phyloP scores from a whole-genome alignment of 2,888 invertebrate species.

The Callyntrura guangdongensis region DNA sequence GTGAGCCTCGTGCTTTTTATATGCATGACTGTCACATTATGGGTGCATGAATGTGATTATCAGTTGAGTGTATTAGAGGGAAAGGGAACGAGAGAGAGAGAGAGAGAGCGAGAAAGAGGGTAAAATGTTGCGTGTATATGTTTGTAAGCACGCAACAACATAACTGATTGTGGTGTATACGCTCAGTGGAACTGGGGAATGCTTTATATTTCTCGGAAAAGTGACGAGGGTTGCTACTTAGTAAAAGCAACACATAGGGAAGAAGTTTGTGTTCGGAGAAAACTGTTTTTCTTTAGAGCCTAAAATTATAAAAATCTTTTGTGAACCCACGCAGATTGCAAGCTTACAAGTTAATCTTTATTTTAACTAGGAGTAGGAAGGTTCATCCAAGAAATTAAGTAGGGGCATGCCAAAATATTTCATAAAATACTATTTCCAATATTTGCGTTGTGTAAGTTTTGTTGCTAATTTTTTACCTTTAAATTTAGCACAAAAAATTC shows the following conservation, averaged over 20 bases:
- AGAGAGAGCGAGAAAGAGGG: conserved; percentile 45
- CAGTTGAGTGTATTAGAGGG: conserved; percentile 57
- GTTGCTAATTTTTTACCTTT: not conserved
- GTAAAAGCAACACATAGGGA: conserved; percentile 30
- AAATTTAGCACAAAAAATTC: not conserved
- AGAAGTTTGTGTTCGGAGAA: conserved; percentile 61
- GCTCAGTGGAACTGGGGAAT: conserved; percentile 46
- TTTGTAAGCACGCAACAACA: conserved; percentile 66
- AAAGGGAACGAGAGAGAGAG: conserved; percentile 37
- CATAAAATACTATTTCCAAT: not conserved
- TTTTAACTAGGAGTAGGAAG: no score
- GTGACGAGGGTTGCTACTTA: conserved; percentile 64
- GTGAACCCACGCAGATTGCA: not conserved
- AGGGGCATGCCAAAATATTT: no score
- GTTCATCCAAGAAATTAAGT: no score
- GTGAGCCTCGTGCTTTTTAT: conserved; percentile 53
- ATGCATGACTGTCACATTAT: conserved; percentile 76
- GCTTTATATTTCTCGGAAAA: conserved; percentile 44
- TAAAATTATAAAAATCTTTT: conserved; percentile 46
- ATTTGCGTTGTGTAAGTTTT: not conserved
- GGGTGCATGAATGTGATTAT: conserved; percentile 69
- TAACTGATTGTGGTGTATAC: conserved; percentile 59
- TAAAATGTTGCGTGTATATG: conserved; percentile 73
- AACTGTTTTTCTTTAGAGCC: conserved; percentile 29
- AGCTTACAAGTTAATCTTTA: no score